A percentile compares a stretch with the other conserved stretches of the same genome.
Evolutionary conservation across 2,888 invertebrate species (phyloP).

Genomic region (Eurytoma adleriae): DNA sequence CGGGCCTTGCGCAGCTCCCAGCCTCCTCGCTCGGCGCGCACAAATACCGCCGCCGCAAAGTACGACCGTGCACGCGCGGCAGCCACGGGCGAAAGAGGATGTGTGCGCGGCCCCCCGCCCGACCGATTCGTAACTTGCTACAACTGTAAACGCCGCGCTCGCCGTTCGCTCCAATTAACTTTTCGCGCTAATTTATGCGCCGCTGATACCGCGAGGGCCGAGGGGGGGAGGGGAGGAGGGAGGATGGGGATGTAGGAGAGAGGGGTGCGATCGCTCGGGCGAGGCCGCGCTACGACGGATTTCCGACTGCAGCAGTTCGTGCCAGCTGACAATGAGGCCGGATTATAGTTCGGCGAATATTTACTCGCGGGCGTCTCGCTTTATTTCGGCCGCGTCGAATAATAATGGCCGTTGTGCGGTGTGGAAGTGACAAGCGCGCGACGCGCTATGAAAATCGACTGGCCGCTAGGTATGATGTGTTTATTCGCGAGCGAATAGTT

Average conservation of each 20-base stretch:
- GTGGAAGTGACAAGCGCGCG: slow-evolving; percentile 34
- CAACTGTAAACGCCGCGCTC: slow-evolving; percentile 69
- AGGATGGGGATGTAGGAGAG: neutral
- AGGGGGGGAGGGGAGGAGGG: neutral
- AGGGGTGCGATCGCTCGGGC: slow-evolving; percentile 12
- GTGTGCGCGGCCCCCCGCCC: neutral
- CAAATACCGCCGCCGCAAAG: slow-evolving; percentile 53
- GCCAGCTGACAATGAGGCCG: slow-evolving; percentile 45
- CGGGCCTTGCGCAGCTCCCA: neutral
- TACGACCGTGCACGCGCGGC: neutral
- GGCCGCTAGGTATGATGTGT: neutral
- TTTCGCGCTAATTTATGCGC: slow-evolving; percentile 75
- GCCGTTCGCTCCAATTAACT: slow-evolving; percentile 74
- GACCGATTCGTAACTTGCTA: slow-evolving; percentile 69
- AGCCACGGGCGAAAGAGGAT: neutral
- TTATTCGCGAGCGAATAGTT: neutral
- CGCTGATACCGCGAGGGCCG: slow-evolving; percentile 7
- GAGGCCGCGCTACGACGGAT: slow-evolving; percentile 25
- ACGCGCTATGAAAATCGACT: slow-evolving; percentile 29
- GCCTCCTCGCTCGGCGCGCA: neutral
- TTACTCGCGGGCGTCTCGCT: slow-evolving; percentile 40
- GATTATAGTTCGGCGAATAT: slow-evolving; percentile 49
- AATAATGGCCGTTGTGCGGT: slow-evolving; percentile 37
- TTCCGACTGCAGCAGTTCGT: slow-evolving; percentile 42
- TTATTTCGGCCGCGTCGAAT: slow-evolving; percentile 40